These are phyloP conservation scores for Cyphomyrus discorhynchus DNA, from an alignment of 2,113 vertebrate genomes.

Conservation along the genomic window DNA sequence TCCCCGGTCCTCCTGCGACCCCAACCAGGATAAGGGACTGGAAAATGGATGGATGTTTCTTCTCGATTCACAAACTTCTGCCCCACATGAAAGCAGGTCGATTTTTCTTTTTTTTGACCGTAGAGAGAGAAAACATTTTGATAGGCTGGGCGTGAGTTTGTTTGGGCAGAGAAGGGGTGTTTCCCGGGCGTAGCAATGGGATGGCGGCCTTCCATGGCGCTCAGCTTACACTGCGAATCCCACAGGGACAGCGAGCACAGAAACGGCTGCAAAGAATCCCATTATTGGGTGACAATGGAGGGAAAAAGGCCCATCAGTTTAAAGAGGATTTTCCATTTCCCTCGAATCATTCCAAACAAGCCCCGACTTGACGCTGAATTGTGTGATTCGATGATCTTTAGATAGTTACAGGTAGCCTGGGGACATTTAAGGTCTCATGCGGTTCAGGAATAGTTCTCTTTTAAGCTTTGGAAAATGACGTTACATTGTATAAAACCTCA, in stretches of 20 bases:
- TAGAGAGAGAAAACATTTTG: not conserved
- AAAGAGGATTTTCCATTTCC: not conserved
- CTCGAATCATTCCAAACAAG: not conserved
- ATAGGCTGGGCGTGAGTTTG: not conserved
- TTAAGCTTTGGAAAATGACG: not conserved
- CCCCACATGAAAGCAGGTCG: not conserved
- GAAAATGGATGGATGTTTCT: not conserved
- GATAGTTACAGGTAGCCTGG: not conserved
- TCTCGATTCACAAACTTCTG: not conserved
- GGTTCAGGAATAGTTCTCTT: not conserved
- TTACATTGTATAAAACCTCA: not conserved
- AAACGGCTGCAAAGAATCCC: not conserved
- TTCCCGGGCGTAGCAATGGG: not conserved
- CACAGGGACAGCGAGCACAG: not conserved
- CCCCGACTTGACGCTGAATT: not conserved
- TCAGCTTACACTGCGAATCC: not conserved
- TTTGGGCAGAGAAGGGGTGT: not conserved
- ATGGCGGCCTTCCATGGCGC: not conserved
- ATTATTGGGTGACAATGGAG: not conserved
- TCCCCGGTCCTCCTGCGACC: not conserved
- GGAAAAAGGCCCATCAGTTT: not conserved
- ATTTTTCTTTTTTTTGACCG: not conserved
- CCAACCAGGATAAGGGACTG: not conserved
- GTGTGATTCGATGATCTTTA: not conserved
- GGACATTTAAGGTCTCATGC: not conserved